A percentile compares a stretch with the other conserved stretches of the same genome.
phyloP scores from a whole-genome alignment of 2,888 invertebrate species.

The Diplolepis rosae region DNA sequence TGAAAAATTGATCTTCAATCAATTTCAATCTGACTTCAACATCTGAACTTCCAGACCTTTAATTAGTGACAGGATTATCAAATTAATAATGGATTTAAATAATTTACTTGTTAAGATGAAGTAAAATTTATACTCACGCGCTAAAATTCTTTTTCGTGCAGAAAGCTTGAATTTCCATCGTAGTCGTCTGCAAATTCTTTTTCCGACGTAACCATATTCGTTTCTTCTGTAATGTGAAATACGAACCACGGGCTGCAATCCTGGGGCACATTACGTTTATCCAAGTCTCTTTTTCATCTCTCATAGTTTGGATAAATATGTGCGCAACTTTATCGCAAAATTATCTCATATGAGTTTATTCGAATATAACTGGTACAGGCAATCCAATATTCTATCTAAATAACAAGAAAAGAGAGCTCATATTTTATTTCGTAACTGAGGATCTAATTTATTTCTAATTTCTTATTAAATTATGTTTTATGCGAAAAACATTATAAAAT shows the following conservation, averaged over 20 bases:
- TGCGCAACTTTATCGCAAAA: not conserved
- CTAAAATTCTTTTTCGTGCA: not conserved
- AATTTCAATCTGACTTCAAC: not conserved
- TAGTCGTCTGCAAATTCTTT: slow-evolving; percentile 48
- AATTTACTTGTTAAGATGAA: not conserved
- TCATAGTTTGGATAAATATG: slow-evolving; percentile 33
- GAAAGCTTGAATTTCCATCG: not conserved
- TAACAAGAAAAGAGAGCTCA: too few relatives aligned
- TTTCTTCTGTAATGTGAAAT: slow-evolving; percentile 59
- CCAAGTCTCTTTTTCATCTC: slow-evolving; percentile 41
- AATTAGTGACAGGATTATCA: not conserved
- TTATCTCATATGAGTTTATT: too few relatives aligned
- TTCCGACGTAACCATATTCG: slow-evolving; percentile 51
- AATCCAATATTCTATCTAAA: too few relatives aligned
- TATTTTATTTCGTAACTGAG: too few relatives aligned
- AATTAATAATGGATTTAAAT: not conserved
- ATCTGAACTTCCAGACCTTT: not conserved
- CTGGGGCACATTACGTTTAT: slow-evolving; percentile 42
- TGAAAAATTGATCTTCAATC: not conserved
- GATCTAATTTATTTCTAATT: too few relatives aligned
- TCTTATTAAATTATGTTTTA: too few relatives aligned
- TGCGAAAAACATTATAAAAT: too few relatives aligned
- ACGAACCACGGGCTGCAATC: slow-evolving; percentile 41
- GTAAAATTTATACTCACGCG: not conserved
- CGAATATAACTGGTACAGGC: too few relatives aligned